Base-by-base conservation (phyloP, 2,888 invertebrate genomes). In the Hyles lineata region DNA sequence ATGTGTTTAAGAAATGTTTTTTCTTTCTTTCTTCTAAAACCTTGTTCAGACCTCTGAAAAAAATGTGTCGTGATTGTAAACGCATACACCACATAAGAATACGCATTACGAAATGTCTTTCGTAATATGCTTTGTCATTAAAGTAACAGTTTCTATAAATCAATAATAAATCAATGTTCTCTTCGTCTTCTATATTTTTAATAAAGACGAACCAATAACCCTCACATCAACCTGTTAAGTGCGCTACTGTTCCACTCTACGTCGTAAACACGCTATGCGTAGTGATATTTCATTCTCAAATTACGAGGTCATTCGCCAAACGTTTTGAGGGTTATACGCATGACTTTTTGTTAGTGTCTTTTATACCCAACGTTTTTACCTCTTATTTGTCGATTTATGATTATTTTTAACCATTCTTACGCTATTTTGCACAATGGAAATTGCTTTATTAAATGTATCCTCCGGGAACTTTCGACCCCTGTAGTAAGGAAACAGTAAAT, bases 241-340 rank as follows among this genome's bases (percentile, higher is more conserved):
- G 19, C 29, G n/a, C 35, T 35, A n/a, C 25, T 21, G 23, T 61
- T 61, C 19, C 7, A 19, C 32, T 35, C 9, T 32, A 32, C 3
- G 61, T 61, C 21, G 32, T 61, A 71, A 21, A 71, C 62, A 71
- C 62, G 62, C 21, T n/a, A 62, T 62, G 61, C 71, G 61, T 52
- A 50, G 60, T 70, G 35, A 62, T 62, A 62, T 62, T 32, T 62
- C 62, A 62, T 72, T 70, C 70, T 61, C 72, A 72, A 61, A 61
- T 70, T 72, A 70, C 55, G 55, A n/a, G 55, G n/a, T 52, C 59
- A 72, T 60, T 69, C 43, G 72, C 59, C n/a, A 25, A 69, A 58
- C 60, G 25, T 70, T 70, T 60, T 29, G 60, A 61, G 72, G 72
- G 70, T 72, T 72, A 58, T 29, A 62, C 35, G 62, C 62, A 62